Evolutionary conservation across 2,113 vertebrate species (phyloP).

Genomic region (Phrynocephalus versicolor): DNA sequence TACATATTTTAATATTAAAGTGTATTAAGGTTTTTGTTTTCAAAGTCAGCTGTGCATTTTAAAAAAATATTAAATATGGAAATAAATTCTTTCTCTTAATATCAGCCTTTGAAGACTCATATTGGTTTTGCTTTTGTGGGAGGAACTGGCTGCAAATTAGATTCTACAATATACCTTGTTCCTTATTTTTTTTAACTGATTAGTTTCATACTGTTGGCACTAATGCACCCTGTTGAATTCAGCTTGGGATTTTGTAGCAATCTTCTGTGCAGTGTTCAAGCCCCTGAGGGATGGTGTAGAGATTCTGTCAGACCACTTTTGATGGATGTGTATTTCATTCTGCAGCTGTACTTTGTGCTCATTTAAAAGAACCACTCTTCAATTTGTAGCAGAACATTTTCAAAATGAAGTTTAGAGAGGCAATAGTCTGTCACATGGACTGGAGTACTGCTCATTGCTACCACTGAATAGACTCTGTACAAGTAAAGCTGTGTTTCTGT

Average conservation of each 20-base stretch:
- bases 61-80: slow-evolving; percentile 37
- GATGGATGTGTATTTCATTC: slow-evolving; percentile 47
- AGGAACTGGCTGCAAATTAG: slow-evolving; percentile 62
- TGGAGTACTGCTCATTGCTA: neutral
- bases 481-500: fast-evolving
- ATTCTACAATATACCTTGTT: slow-evolving; percentile 53
- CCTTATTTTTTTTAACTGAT: slow-evolving; percentile 52
- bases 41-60: slow-evolving; percentile 35
- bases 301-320: slow-evolving; percentile 60
- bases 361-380: slow-evolving; percentile 55
- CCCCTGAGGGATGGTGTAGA: slow-evolving; percentile 53
- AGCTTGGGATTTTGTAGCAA: slow-evolving; percentile 49
- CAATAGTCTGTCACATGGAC: slow-evolving; percentile 49
- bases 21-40: slow-evolving; percentile 24
- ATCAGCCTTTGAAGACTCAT: slow-evolving; percentile 60
- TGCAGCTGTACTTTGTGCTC: slow-evolving; percentile 47
- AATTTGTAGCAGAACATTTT: slow-evolving; percentile 53
- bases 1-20: slow-evolving; percentile 2
- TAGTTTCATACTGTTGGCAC: slow-evolving; percentile 45
- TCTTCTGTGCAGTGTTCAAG: slow-evolving; percentile 40
- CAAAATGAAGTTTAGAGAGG: slow-evolving; percentile 39
- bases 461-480: fast-evolving
- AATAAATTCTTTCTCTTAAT: slow-evolving; percentile 67
- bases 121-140: slow-evolving; percentile 43
- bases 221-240: slow-evolving; percentile 20